Conservation (phyloP, 1,140 invertebrate species). For the Odontomachus brunneus region DNA sequence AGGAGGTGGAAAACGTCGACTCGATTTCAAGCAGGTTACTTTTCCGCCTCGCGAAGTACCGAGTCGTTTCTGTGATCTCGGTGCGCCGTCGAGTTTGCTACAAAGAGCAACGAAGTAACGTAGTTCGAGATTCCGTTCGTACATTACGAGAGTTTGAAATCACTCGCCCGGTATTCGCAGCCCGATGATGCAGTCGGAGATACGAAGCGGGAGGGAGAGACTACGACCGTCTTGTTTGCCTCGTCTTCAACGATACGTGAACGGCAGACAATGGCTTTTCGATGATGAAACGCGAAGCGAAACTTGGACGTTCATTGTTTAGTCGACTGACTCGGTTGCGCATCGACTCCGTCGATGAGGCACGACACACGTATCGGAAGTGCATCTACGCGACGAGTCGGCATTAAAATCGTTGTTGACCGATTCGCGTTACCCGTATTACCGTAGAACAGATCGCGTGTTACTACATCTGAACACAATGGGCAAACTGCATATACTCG, state of each 20-base stretch:
- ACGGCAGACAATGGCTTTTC: constrained; percentile 56
- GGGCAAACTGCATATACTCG: too few species aligned
- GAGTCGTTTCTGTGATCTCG: constrained; percentile 42
- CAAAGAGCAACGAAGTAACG: constrained; percentile 55
- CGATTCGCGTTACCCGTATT: constrained; percentile 1
- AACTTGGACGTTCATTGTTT: constrained; percentile 60
- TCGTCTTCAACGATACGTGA: constrained; percentile 57
- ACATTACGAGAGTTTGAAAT: constrained; percentile 55
- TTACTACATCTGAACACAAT: constrained; percentile 35
- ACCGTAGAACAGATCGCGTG: constrained; percentile 1
- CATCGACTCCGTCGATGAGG: constrained; percentile 22
- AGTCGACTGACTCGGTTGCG: constrained; percentile 27
- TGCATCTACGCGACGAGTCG: constrained; percentile 23
- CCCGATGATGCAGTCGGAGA: constrained; percentile 45
- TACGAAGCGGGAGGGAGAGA: constrained; percentile 22
- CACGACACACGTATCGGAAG: constrained; percentile 2
- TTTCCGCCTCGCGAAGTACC: constrained; percentile 29
- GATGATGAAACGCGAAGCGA: constrained; percentile 59
- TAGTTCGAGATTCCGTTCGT: constrained; percentile 58
- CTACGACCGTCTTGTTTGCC: constrained; percentile 53
- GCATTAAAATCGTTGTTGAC: constrained; percentile 46
- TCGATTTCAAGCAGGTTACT: constrained; percentile 42
- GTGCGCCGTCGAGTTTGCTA: constrained; percentile 42
- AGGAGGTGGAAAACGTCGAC: constrained; percentile 13
- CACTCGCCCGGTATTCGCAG: constrained; percentile 52